Evolutionary conservation across 2,797 vertebrate species (phyloP), one percentile per base, ranked within the genome.

Genomic region (Chaetophractus vellerosus): DNA sequence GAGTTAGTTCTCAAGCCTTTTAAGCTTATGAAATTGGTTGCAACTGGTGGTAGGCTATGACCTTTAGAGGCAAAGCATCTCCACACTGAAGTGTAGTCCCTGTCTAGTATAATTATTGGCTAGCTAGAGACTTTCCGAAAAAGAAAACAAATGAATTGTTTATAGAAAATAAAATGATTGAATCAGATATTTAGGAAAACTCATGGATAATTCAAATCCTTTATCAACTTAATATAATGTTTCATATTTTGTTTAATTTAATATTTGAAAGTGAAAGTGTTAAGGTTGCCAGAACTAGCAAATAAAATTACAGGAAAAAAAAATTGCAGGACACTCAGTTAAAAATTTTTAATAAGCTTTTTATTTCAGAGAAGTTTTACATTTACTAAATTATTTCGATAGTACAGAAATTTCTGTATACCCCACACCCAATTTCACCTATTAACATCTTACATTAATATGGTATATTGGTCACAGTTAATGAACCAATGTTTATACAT

Each of bases 181-280:
- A 28, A 41, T 66, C 64, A 92, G 90, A 78, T 94, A 92, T 86
- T 92, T 92, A 92, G 64, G 33, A 88, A 61, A 90, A 96, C 76
- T 88, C 41, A 64, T 63, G 23, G 16, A 66, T 52, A 96, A 83
- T 45, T 82, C 61, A 94, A 93, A 92, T 68, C 5, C 21, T n/a
- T 84, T 91, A 92, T 63, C 45, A 84, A 36, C n/a, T 69, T 55
- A 92, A 76, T 6, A 78, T 76, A 57, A 48, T 36, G 79, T 91
- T 80, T 79, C 48, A 61, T 88, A 90, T 72, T 79, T 96, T 90
- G 71, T 80, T 90, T 84, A 91, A 85, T 87, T 87, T 95, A 59
- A 72, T 96, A 68, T 88, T 88, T 96, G 55, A 23, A 84, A 93
- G 31, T 92, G 36, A 87, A 69, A 90, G 45, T 89, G 18, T 74